phyloP scores from a whole-genome alignment of 2,797 vertebrate genomes.

The Pipistrellus pygmaeus region DNA sequence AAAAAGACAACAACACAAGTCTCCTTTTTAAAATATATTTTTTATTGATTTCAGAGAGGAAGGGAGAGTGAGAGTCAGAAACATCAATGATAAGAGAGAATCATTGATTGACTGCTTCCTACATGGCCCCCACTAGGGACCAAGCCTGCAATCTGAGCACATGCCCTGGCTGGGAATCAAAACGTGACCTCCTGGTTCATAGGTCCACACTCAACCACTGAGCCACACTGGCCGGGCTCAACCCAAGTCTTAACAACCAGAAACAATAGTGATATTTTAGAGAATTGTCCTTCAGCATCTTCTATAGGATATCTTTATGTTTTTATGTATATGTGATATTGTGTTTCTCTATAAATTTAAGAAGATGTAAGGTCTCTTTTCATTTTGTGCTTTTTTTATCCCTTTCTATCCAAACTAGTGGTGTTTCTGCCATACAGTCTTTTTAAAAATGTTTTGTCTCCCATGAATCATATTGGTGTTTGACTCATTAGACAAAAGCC shows the following conservation, averaged over 20 bases:
- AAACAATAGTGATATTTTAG: neutral
- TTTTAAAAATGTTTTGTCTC: neutral
- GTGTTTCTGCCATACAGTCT: neutral
- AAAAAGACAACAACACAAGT: neutral
- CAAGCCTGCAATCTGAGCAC: no score
- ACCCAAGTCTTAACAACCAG: neutral
- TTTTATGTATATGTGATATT: neutral
- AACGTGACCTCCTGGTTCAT: no score
- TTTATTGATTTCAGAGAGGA: no score
- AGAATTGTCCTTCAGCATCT: neutral
- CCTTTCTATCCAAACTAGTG: neutral
- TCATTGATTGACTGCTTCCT: no score
- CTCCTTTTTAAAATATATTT: no score
- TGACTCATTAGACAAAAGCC: conserved; percentile 6
- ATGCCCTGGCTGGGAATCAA: no score
- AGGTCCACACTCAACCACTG: no score
- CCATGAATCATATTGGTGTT: neutral
- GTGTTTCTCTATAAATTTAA: neutral
- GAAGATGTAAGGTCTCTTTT: neutral
- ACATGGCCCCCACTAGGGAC: no score
- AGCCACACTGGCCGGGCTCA: no score
- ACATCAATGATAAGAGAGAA: no score
- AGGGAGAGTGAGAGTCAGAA: no score
- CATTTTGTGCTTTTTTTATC: neutral
- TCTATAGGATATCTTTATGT: neutral